Evolutionary conservation across 2,113 vertebrate species (phyloP), one percentile per base, ranked within the genome.

Genomic region (Xiphias gladius): DNA sequence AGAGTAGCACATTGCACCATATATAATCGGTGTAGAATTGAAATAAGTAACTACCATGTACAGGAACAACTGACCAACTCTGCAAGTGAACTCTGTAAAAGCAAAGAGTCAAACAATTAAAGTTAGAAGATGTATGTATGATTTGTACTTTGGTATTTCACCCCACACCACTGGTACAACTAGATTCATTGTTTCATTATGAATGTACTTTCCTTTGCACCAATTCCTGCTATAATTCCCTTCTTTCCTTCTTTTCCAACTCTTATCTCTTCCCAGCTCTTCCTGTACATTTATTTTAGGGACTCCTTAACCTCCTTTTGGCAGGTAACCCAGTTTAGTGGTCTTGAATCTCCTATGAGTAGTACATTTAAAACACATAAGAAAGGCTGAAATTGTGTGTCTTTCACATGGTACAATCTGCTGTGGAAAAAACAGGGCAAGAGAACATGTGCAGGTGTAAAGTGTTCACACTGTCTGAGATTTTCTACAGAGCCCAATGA

Each of bases 281-380:
- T 65, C 22, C 50, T 30, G 24, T 32, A n/a, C 6, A 35, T 76
- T 64, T 35, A 61, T 65, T 75, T 66, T 17, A 46, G 64, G 52
- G 55, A 77, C n/a, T 69, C 30, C 39, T n/a, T 77, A 57, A 54
- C 85, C 68, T 77, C 32, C 28, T 74, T 65, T 64, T 75, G 58
- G 30, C 50, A 73, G 35, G 68, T 76, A 63, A 73, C 76, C 72
- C 57, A 71, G 35, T 86, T 71, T 43, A 78, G 30, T 52, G 37
- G 10, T 71, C 61, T 61, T 58, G 20, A 79, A 75, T 75, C 28
- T 73, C 68, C 20, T 22, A 10, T 54, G 41, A 83, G 58, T 32
- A 30, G 7, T 24, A 63, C 61, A 67, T 43, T 59, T 50, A 73
- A 79, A 72, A 67, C 59, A 80, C 13, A 73, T 17, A 22, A 43